These are phyloP conservation scores for Forficula auricularia DNA, from an alignment of 1,140 invertebrate genomes.

Conservation along the genomic window DNA sequence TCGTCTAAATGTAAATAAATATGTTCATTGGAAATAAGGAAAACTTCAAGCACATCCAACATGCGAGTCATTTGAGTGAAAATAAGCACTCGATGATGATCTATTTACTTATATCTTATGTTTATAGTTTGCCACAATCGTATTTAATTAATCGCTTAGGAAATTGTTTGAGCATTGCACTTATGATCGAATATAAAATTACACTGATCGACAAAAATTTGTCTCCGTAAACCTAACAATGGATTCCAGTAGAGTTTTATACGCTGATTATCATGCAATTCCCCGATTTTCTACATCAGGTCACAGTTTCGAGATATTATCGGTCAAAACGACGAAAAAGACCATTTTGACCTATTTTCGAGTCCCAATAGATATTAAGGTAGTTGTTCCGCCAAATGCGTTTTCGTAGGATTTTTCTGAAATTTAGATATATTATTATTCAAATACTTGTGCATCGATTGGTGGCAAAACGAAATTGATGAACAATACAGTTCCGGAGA, in stretches of 20 bases:
- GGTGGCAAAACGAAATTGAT: too few relatives aligned
- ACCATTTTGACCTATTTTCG: too few relatives aligned
- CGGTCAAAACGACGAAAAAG: too few relatives aligned
- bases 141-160: slow-evolving; percentile 97
- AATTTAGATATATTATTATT: too few relatives aligned
- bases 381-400: too few relatives aligned
- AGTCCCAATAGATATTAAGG: too few relatives aligned
- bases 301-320: too few relatives aligned
- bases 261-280: too few relatives aligned
- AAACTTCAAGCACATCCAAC: slow-evolving; percentile 93
- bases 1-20: slow-evolving; percentile 94
- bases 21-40: slow-evolving; percentile 92
- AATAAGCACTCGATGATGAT: slow-evolving; percentile 82
- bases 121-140: slow-evolving; percentile 82
- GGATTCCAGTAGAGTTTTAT: slow-evolving; percentile 30
- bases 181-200: slow-evolving; percentile 51
- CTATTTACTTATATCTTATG: slow-evolving; percentile 66
- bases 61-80: slow-evolving; percentile 99
- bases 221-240: slow-evolving; percentile 30
- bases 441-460: too few relatives aligned
- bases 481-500: too few relatives aligned
- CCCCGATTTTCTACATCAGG: too few relatives aligned
- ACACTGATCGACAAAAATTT: slow-evolving; percentile 35
- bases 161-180: slow-evolving; percentile 73
- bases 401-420: too few relatives aligned